Evolutionary conservation across 2,888 invertebrate species (phyloP), one percentile per base, ranked within the genome.

Genomic region (Helicoverpa assulta): DNA sequence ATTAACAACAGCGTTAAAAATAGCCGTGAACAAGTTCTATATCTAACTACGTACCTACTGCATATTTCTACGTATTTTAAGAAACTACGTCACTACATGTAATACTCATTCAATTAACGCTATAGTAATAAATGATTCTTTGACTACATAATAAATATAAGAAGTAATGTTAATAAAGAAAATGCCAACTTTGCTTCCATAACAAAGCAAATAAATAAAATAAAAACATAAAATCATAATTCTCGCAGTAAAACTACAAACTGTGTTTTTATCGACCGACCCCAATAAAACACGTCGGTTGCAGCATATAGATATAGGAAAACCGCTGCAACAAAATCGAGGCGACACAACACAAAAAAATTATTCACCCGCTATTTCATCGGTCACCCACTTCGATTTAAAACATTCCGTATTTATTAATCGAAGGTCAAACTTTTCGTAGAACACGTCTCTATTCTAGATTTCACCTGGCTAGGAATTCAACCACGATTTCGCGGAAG

Each of bases 1-100:
- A 53, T 61, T 65, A 43, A 60, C 57, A 19, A 40, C 67, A 52
- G 26, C 14, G 29, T 61, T 59, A 50, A 67, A 67, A 75, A 75
- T 78, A 75, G 37, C 37, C 21, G 58, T 75, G 68, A 75, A 61
- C 50, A 51, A 8, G 58, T 61, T 61, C 73, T 78, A 47, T 43
- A 40, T 10, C 57, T 61, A 55, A 56, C 55, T 51, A 68, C 47
- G 16, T 55, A 60, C 26, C 5, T 70, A 71, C 40, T 50, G 21
- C 29, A 76, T 64, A 50, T 57, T 61, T 57, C 58, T 60, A 77
- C 52, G 51, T 64, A 52, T 50, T 43, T 29, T 56, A 47, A 40
- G 29, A 19, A 62, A 71, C 52, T 67, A 61, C 74, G 19, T 58
- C 57, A 50, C 51, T 58, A 43, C 54, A 18, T 16, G 43, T 54